These are phyloP conservation scores for Dunckerocampus dactyliophorus DNA, from an alignment of 2,113 vertebrate genomes.

Conservation along the genomic window DNA sequence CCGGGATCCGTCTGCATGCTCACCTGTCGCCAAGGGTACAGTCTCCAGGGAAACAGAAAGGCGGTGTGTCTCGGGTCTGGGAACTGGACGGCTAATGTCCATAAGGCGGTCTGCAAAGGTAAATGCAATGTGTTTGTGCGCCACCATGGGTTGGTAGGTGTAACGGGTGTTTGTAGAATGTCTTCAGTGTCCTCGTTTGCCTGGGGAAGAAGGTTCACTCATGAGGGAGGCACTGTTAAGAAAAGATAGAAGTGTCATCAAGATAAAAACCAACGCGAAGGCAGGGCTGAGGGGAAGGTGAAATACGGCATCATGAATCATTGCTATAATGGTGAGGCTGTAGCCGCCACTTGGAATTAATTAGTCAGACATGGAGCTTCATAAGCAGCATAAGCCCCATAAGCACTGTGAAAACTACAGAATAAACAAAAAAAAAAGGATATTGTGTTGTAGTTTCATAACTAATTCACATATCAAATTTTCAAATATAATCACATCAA, in stretches of 20 bases:
- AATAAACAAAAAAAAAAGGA: too few relatives aligned
- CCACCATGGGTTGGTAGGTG: neutral
- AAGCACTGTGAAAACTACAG: too few relatives aligned
- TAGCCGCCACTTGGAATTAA: too few relatives aligned
- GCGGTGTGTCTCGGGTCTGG: conserved; percentile 81
- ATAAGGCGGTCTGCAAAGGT: conserved; percentile 86
- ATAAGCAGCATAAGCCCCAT: too few relatives aligned
- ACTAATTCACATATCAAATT: too few relatives aligned
- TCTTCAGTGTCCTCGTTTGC: conserved; percentile 30
- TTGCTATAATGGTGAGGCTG: too few relatives aligned
- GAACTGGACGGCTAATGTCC: conserved; percentile 81
- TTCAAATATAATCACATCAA: too few relatives aligned
- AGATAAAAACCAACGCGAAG: conserved; percentile 31
- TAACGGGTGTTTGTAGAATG: neutral
- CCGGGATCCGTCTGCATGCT: conserved; percentile 79
- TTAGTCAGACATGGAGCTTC: too few relatives aligned
- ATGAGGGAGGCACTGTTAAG: conserved; percentile 31
- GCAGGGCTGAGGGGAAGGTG: neutral
- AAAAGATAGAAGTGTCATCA: conserved; percentile 5
- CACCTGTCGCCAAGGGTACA: conserved; percentile 82
- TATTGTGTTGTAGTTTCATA: too few relatives aligned
- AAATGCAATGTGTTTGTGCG: conserved; percentile 13
- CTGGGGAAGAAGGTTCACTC: conserved; percentile 29
- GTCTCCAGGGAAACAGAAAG: conserved; percentile 78
- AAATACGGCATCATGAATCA: neutral